Base-by-base conservation (phyloP, 1,140 invertebrate genomes). In the Bilobella aurantiaca region DNA sequence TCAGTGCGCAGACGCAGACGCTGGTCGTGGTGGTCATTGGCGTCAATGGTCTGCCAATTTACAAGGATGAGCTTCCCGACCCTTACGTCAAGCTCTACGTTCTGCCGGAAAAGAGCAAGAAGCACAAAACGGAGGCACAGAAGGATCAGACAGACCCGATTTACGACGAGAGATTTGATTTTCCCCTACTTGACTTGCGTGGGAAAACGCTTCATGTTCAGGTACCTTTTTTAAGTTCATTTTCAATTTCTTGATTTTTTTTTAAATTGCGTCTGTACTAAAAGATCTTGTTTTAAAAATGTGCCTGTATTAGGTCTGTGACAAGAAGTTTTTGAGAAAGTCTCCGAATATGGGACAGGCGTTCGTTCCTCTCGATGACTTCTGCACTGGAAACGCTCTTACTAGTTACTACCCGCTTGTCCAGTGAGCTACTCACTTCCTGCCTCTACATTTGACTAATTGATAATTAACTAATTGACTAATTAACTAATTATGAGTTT, bases 71-170 rank as follows among this genome's bases (percentile, higher is more conserved):
- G 75, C 86, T 95, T 71, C 92, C 93, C 0, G 93, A 97, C 80
- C 93, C 93, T 0, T 96, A 96, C 76, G 91, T 96, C 0, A 94
- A 95, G 75, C 77, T 96, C 23, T 95, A 96, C 76, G 81, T 97
- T 37, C 78, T 96, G 37, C 93, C 93, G 0, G 93, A 93, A 68
- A 82, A 86, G 32, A 83, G 87, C 27, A 91, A 90, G 77, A 96
- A 96, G 78, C 83, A 90, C 31, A 96, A 96, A 79, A 96, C 93
- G 16, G 83, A 84, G 72, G 86, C 71, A 23, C 53, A 62, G 23
- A 73, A 82, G 68, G 78, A 82, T 72, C 77, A 77, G 46, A 77
- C 80, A 42, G 80, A 79, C 74, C 82, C 81, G 0, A 70, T 79
- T 21, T 83, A 78, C 74, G 81, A 83, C 75, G 80, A 82, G 72